phyloP scores from a whole-genome alignment of 1,140 invertebrate genomes.

The Bombus vancouverensis region DNA sequence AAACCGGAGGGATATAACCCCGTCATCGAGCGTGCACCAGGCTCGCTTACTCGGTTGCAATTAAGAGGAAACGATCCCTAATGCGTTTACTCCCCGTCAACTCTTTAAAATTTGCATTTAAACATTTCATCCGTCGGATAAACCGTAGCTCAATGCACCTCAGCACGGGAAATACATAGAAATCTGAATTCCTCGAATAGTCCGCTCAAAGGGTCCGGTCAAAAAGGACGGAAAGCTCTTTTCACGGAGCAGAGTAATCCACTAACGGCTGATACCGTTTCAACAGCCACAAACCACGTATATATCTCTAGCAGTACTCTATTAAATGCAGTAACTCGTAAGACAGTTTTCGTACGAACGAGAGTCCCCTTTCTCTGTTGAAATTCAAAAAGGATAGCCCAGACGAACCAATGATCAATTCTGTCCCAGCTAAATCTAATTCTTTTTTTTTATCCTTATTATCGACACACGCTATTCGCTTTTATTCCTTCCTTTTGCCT shows the following conservation, averaged over 20 bases:
- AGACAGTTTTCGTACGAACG: conserved; percentile 19
- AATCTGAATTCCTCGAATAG: conserved; percentile 40
- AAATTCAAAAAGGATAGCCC: conserved; percentile 23
- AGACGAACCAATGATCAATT: neutral
- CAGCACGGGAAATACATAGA: conserved; percentile 18
- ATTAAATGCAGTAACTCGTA: conserved; percentile 41
- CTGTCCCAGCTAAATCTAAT: neutral
- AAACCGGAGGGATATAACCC: neutral
- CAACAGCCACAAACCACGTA: conserved; percentile 41
- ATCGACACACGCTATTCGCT: neutral
- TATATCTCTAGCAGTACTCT: conserved; percentile 19
- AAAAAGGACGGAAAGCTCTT: conserved; percentile 49
- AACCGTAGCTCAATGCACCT: conserved; percentile 16
- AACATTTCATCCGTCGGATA: conserved; percentile 47
- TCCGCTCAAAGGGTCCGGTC: conserved; percentile 33
- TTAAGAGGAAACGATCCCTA: conserved; percentile 31
- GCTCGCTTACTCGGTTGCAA: neutral
- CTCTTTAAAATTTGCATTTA: conserved; percentile 41
- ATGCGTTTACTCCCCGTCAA: conserved; percentile 33
- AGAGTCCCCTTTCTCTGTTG: neutral
- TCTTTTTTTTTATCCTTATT: neutral
- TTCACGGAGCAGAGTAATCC: conserved; percentile 44
- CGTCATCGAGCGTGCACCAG: neutral
- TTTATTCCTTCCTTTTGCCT: neutral
- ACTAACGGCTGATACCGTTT: conserved; percentile 52